Evolutionary conservation across 2,888 invertebrate species (phyloP).

Genomic region (Boloria euphrosyne): DNA sequence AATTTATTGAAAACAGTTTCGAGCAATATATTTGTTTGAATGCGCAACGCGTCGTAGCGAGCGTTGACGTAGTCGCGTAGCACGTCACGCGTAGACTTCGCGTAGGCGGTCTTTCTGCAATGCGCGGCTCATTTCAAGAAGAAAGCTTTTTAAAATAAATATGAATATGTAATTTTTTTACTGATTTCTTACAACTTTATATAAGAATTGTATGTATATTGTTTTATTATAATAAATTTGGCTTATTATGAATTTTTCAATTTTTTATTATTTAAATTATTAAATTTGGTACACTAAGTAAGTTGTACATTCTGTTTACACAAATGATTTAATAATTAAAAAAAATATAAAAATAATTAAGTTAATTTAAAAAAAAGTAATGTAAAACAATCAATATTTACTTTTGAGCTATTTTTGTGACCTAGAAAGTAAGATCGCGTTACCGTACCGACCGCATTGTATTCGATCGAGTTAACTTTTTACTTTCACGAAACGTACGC

Average conservation of each 20-base stretch:
- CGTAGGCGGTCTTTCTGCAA: constrained; percentile 40
- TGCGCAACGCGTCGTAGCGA: constrained; percentile 52
- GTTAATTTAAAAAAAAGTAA: constrained; percentile 23
- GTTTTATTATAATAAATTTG: neutral
- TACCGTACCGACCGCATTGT: constrained; percentile 69
- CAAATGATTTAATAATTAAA: neutral
- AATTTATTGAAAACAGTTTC: neutral
- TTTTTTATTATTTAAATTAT: no score
- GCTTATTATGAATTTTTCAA: neutral
- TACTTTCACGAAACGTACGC: constrained; percentile 70
- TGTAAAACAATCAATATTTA: constrained; percentile 61
- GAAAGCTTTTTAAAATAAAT: constrained; percentile 23
- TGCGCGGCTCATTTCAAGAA: constrained; percentile 33
- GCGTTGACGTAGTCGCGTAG: constrained; percentile 49
- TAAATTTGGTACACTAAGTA: neutral
- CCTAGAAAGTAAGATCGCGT: constrained; percentile 69
- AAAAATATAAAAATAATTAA: neutral
- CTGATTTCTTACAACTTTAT: neutral
- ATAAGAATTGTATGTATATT: neutral
- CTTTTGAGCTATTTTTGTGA: constrained; percentile 66
- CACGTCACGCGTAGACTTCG: constrained; percentile 42
- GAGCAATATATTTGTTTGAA: constrained; percentile 42
- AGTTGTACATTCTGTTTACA: neutral
- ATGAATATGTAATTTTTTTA: constrained; percentile 10
- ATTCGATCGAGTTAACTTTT: constrained; percentile 77